Conservation (phyloP, 2,113 vertebrate species). For the Neotoma lepida region DNA sequence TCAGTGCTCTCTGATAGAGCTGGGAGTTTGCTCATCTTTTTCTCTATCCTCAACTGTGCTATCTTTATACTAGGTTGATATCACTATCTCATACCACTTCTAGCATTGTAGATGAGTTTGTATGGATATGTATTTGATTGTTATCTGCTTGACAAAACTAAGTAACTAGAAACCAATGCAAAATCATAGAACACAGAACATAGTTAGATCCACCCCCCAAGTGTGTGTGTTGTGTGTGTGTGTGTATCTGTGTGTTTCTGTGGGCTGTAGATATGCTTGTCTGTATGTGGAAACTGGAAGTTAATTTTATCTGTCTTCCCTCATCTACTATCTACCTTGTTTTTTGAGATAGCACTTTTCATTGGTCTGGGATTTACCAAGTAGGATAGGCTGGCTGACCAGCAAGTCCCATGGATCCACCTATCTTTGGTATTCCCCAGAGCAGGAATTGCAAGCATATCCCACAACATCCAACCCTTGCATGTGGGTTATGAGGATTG, state of each 20-base stretch:
- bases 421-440: background rate
- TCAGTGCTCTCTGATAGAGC: background rate
- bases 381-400: background rate
- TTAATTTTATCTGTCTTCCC: background rate
- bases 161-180: background rate
- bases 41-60: background rate
- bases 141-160: constrained; percentile 36
- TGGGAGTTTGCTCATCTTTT: background rate
- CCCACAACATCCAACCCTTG: background rate
- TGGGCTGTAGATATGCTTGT: background rate
- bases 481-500: background rate
- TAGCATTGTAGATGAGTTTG: background rate
- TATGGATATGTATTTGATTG: background rate
- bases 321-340: background rate
- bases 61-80: background rate
- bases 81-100: background rate
- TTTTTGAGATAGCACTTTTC: background rate
- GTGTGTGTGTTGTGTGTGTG: background rate
- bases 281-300: background rate
- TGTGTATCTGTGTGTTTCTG: background rate
- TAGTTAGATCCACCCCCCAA: background rate
- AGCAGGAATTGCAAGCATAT: background rate
- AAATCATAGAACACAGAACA: background rate
- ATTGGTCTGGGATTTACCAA: background rate
- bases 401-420: background rate